Evolutionary conservation across 1,140 invertebrate species (phyloP), one percentile per base, ranked within the genome.

Genomic region (Geopemphigus sp.): DNA sequence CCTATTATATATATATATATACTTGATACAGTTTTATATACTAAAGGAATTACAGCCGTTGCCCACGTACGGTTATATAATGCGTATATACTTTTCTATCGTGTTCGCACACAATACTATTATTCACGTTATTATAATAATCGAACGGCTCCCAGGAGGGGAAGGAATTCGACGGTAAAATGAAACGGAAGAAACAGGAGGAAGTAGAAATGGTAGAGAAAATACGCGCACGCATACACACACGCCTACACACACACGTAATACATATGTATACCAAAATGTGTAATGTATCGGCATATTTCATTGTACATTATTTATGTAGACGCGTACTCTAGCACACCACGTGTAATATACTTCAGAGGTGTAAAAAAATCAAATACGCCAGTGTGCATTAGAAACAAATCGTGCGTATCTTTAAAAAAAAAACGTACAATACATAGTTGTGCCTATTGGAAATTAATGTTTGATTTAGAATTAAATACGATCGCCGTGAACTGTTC

Each of bases 41-140:
- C 32, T 32, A 11, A 24, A 39, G 63, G 29, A 66, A 66, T 66
- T n/a, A 22, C 19, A n/a, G 19, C 19, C n/a, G 63, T 45, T 66
- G 39, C 39, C n/a, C 11, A 39, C 8, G 8, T 39, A 39, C 32
- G 3, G 32, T 39, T 39, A 39, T 39, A 39, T 39, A 4, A 39
- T 39, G 32, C 32, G 32, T 39, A 39, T 39, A n/a, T 22, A 14
- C 12, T 39, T 32, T 14, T 64, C 19, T 39, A 66, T 39, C n/a
- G n/a, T 39, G 39, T 66, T 39, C 63, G 32, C 26, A 19, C 39
- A 66, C n/a, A 12, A n/a, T n/a, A 66, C 19, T n/a, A n/a, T n/a
- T n/a, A n/a, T n/a, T 15, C n/a, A 29, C 10, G 63, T 39, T 39
- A 39, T 66, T 66, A 66, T 66, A 66, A 66, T 66, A 66, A 66